A percentile compares a stretch with the other conserved stretches of the same genome.
phyloP scores from a whole-genome alignment of 2,888 invertebrate species.

The Cryptocheilus praepositus region DNA sequence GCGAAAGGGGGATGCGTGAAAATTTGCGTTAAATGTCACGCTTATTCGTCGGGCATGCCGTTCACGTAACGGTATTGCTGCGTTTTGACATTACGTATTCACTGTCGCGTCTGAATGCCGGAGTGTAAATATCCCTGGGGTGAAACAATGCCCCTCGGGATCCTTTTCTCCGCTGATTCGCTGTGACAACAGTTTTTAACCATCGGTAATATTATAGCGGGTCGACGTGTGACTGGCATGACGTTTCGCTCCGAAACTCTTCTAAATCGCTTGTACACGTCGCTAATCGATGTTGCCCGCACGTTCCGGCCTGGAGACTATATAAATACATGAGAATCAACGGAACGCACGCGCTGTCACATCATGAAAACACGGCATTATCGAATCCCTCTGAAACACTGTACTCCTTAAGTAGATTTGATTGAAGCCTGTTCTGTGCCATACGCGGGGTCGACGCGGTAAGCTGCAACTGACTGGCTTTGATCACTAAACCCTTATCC shows the following conservation, averaged over 20 bases:
- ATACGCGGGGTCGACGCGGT: neutral
- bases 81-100: constrained; percentile 1
- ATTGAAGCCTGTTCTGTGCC: neutral
- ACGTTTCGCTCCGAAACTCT: constrained; percentile 12
- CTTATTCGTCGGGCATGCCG: no score
- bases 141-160: constrained; percentile 25
- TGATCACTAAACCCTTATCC: constrained; percentile 1
- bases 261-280: constrained; percentile 5
- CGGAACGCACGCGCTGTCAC: no score
- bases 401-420: no score
- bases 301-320: neutral
- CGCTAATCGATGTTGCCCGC: no score
- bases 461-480: constrained; percentile 4
- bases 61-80: no score
- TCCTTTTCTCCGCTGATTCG: constrained; percentile 39
- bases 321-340: neutral
- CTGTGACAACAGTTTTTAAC: constrained; percentile 48
- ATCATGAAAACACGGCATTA: neutral
- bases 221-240: constrained; percentile 29
- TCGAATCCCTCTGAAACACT: no score
- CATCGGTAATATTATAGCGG: constrained; percentile 34
- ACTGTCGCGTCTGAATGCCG: constrained; percentile 8
- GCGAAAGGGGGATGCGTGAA: no score
- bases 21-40: no score
- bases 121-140: constrained; percentile 13